These are phyloP conservation scores for Sebastes minor DNA, from an alignment of 2,797 vertebrate genomes.

Conservation along the genomic window DNA sequence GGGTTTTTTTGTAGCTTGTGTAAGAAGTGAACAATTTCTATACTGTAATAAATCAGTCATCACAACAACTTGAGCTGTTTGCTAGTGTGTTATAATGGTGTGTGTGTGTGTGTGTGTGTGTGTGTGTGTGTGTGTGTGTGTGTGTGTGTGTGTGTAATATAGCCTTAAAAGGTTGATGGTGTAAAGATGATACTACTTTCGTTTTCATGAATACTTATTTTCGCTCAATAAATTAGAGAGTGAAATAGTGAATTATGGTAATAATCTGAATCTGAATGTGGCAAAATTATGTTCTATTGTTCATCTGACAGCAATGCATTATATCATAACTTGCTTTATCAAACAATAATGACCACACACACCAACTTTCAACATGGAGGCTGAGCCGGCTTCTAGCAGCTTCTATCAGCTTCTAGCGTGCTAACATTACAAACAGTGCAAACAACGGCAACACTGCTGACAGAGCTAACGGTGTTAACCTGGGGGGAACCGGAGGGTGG, in stretches of 20 bases:
- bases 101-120: background rate
- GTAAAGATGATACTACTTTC: background rate
- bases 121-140: too few species aligned
- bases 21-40: slow-evolving; percentile 50
- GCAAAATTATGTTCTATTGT: background rate
- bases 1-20: slow-evolving; percentile 52
- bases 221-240: background rate
- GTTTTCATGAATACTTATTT: background rate
- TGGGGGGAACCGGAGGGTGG: background rate
- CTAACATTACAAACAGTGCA: background rate
- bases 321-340: background rate
- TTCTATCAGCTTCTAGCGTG: too few species aligned
- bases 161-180: background rate
- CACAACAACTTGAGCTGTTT: background rate
- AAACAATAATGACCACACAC: background rate
- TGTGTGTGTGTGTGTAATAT: background rate
- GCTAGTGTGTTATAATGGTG: background rate
- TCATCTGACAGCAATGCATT: background rate
- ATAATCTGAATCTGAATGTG: background rate
- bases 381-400: background rate
- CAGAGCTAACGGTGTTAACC: background rate
- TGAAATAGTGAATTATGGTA: background rate
- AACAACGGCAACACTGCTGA: background rate
- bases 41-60: slow-evolving; percentile 61
- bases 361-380: background rate